Conservation (phyloP, 1,140 invertebrate genomes). For the Drosophila biarmipes region DNA sequence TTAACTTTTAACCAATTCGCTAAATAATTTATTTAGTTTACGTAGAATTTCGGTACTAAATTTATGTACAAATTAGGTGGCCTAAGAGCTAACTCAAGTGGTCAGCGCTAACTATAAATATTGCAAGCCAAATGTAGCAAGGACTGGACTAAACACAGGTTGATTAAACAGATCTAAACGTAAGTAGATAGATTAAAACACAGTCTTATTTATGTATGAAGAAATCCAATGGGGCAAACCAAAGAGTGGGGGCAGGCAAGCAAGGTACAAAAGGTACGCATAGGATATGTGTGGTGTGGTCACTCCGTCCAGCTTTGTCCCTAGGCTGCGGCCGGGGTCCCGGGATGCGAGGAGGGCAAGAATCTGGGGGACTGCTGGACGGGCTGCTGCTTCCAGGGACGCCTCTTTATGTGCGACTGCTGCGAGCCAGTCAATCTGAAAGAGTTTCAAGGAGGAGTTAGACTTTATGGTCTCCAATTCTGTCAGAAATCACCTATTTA, state of each 20-base stretch:
- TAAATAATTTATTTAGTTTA: slow-evolving; percentile 72
- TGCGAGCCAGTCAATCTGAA: slow-evolving; percentile 73
- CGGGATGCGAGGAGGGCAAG: slow-evolving; percentile 30
- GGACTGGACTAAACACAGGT: slow-evolving; percentile 29
- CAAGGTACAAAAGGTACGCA: slow-evolving; percentile 62
- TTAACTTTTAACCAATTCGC: slow-evolving; percentile 70
- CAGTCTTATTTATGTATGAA: slow-evolving; percentile 77
- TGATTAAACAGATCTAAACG: slow-evolving; percentile 37
- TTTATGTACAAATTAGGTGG: slow-evolving; percentile 71
- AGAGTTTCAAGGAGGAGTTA: background rate
- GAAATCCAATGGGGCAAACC: slow-evolving; percentile 40
- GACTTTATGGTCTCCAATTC: background rate
- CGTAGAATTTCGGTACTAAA: slow-evolving; percentile 34
- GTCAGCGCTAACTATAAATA: slow-evolving; percentile 22
- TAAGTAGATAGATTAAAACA: slow-evolving; percentile 68
- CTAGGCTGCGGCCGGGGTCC: slow-evolving; percentile 25
- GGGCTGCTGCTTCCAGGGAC: slow-evolving; percentile 75
- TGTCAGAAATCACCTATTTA: background rate
- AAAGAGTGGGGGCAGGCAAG: slow-evolving; percentile 32
- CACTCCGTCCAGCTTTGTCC: slow-evolving; percentile 8
- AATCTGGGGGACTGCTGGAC: slow-evolving; percentile 38
- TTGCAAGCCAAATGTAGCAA: slow-evolving; percentile 27
- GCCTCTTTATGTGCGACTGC: slow-evolving; percentile 70
- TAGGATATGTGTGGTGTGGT: slow-evolving; percentile 59
- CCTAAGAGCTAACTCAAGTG: slow-evolving; percentile 51